These are phyloP conservation scores for Sphaerodactylus townsendi DNA, from an alignment of 2,113 vertebrate genomes.

Conservation along the genomic window DNA sequence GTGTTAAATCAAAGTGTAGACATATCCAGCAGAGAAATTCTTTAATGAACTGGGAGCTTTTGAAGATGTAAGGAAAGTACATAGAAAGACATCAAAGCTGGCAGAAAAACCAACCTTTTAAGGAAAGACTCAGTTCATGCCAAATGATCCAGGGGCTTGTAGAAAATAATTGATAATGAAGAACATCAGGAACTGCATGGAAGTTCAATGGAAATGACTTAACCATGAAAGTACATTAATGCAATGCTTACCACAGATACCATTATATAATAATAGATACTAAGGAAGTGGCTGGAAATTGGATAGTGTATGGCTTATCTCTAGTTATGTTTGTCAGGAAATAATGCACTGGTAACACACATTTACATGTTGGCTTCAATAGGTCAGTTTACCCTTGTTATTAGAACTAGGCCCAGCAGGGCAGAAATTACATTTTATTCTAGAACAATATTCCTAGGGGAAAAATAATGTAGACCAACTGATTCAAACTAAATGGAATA, in stretches of 20 bases:
- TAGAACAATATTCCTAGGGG: too few species aligned
- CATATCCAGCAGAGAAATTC: conserved; percentile 63
- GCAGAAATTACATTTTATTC: too few species aligned
- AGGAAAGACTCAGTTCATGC: conserved; percentile 43
- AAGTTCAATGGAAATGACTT: conserved; percentile 42
- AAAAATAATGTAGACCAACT: too few species aligned
- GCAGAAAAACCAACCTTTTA: conserved; percentile 54
- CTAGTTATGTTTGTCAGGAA: conserved; percentile 24
- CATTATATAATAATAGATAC: conserved; percentile 27
- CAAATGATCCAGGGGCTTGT: conserved; percentile 22
- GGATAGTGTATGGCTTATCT: conserved; percentile 25
- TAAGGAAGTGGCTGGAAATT: conserved; percentile 37
- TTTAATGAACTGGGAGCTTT: conserved; percentile 56
- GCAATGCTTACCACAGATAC: conserved; percentile 21
- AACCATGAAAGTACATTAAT: conserved; percentile 29
- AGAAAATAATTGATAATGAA: conserved; percentile 57
- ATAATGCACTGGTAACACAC: neutral
- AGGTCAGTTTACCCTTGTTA: neutral
- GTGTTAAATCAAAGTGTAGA: conserved; percentile 58
- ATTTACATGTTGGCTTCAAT: conserved; percentile 38
- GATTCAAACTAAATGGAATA: too few species aligned
- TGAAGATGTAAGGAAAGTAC: conserved; percentile 52
- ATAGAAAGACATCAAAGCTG: conserved; percentile 66
- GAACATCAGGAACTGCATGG: conserved; percentile 32
- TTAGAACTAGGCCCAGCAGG: too few species aligned